Evolutionary conservation across 2,113 vertebrate genomes (phyloP).

Genomic region (Pseudonaja textilis): DNA sequence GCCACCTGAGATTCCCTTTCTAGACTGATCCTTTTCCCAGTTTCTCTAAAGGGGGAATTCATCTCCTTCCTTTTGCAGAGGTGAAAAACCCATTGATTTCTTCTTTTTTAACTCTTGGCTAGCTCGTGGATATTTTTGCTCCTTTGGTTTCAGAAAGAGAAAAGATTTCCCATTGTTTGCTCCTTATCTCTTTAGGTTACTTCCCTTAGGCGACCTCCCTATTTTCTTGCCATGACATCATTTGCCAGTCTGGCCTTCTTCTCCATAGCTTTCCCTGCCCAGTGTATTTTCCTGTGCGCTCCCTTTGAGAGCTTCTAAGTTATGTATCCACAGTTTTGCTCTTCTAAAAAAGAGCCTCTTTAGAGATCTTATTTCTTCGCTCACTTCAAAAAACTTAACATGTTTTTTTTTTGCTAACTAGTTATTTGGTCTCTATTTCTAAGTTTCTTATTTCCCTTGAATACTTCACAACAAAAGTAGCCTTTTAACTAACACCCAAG

Average conservation of each 20-base stretch:
- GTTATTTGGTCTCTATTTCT: background rate
- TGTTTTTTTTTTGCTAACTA: background rate
- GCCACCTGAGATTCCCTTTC: too few relatives aligned
- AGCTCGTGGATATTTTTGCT: too few relatives aligned
- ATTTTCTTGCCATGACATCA: too few relatives aligned
- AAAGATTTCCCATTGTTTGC: too few relatives aligned
- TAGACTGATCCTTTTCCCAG: too few relatives aligned
- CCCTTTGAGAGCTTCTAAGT: background rate
- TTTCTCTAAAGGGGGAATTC: too few relatives aligned
- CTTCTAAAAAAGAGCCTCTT: background rate
- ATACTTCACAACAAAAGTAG: background rate
- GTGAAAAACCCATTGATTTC: too few relatives aligned
- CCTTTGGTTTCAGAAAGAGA: too few relatives aligned
- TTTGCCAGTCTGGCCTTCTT: background rate
- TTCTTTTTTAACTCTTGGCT: too few relatives aligned
- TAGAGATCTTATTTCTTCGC: background rate
- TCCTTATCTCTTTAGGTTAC: too few relatives aligned
- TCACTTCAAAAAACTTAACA: background rate
- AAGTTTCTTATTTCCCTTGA: background rate
- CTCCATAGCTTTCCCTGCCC: background rate
- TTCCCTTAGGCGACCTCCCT: too few relatives aligned
- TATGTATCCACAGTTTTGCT: background rate
- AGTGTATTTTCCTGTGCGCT: background rate
- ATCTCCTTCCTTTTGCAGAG: too few relatives aligned
- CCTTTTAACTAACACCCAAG: background rate